Evolutionary conservation across 2,888 invertebrate species (phyloP), one percentile per base, ranked within the genome.

Genomic region (Meteorus cinctellus): DNA sequence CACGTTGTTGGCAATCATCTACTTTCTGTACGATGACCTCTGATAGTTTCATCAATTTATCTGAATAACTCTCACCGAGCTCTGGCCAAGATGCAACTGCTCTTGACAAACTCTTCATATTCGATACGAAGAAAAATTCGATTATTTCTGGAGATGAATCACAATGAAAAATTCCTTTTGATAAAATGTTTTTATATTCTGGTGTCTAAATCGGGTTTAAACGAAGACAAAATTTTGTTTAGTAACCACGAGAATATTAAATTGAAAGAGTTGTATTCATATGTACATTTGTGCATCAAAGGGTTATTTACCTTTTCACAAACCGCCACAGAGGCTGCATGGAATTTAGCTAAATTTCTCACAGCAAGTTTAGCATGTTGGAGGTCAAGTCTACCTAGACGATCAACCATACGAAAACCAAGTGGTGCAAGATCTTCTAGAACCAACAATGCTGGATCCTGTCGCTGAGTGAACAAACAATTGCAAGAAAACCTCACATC

Each of bases 401-500:
- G 89, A 79, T 90, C 90, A 29, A 91, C 91, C 89, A 92, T 90
- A 77, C 90, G 90, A 81, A 90, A 92, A 45, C 92, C 92, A 68
- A 90, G 85, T 68, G 90, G 89, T 16, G 91, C 90, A 60, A 93
- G 87, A 83, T 93, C 93, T 81, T 93, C 92, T 51, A 93, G 84
- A 1, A 93, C 85, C 51, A 91, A 83, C 10, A 90, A 80, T 29
- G 85, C 70, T 8, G 89, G 89, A 51, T 89, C 84, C 34, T 85
- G 83, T n/a, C 80, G 75, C 62, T 88, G 85, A 14, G 87, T 81
- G 79, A 88, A 86, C 6, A 89, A 77, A 31, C 86, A 85, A 72
- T 84, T 84, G 0, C 87, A 89, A 80, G 87, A 79, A 77, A 87
- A n/a, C 8, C 77, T 45, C 0, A 72, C 77, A 1, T 76, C 68